Base-by-base conservation (phyloP, 2,888 invertebrate species). In the Chymomyza procnemis region DNA sequence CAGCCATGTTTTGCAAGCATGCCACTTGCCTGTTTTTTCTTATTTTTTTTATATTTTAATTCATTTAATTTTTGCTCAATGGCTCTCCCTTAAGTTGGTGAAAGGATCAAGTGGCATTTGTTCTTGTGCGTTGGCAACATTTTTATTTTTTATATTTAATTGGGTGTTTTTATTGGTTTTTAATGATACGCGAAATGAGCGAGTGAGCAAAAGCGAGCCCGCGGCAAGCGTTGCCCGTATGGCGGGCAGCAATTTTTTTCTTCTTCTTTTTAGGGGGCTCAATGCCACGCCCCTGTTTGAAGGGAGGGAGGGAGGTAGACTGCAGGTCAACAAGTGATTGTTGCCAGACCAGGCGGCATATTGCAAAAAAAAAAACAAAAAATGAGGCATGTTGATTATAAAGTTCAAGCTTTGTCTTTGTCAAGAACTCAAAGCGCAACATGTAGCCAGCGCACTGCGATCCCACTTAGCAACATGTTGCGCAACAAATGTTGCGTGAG, bases 81-180 rank as follows among this genome's bases (percentile, higher is more conserved):
- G 48, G 54, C 9, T 22, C 47, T 55, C 34, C 56, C 46, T 59
- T 54, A 18, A 16, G 55, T 65, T 61, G 85, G 83, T 83, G 87
- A 83, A 83, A 87, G 83, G 83, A 87, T 83, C 87, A 80, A 72
- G 84, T 76, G 86, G 74, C 87, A 81, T 81, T 81, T 86, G 87
- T 84, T 79, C 81, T 80, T 75, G 64, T 66, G 72, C 57, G 67
- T 75, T 34, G 16, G 50, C 57, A 54, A 64, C 18, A 26, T 67
- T 79, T 61, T 69, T 64, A 66, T 78, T 78, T 76, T 80, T 69
- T 41, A 41, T 78, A 87, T 87, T 83, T 83, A 87, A 83, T 83
- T 83, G 83, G 87, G 83, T 83, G 87, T 83, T 83, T 83, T 83
- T 83, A 83, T 83, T 83, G 83, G 85, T 82, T 83, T 83, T 83